Base-by-base conservation (phyloP, 2,113 vertebrate species). In the Mastomys natalensis region DNA sequence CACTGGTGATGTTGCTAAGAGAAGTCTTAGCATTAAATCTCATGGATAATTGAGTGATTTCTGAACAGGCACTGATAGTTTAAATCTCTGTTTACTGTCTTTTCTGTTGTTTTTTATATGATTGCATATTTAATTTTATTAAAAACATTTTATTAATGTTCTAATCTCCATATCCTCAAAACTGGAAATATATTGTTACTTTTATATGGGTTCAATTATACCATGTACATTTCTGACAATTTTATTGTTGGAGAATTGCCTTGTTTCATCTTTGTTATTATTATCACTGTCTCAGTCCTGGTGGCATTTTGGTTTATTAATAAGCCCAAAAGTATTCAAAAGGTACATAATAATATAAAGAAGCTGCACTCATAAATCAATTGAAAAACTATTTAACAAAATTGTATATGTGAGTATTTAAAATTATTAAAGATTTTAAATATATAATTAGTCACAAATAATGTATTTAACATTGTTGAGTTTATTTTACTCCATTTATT, bases 351-450 rank as follows among this genome's bases (percentile, higher is more conserved):
- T 7, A 0, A 66, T 21, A 40, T 58, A 34, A 10, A 29, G 29
- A 73, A 80, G 51, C 1, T 84, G 5, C 3, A 78, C 0, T 76
- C 29, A 77, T 85, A 40, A 90, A 12, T 21, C 5, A 77, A 48
- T 10, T 34, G 17, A 70, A 70, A 74, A 66, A 51, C n/a, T 17
- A 40, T 73, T 43, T 74, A 29, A 13, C 12, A 55, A 87, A 1
- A 78, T 87, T 70, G 64, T 24, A n/a, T 11, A 51, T 62, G 21
- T 45, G 12, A 77, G 78, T 80, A 74, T 64, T 70, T 70, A 89
- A 68, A n/a, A 92, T 91, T 51, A 85, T 68, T 96, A n/a, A 3
- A 78, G 43, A 89, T 53, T 24, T 58, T 81, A 51, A 82, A 62
- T 77, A 60, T 45, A 22, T 34, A 84, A 77, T 74, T 70, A 93